Evolutionary conservation across 2,797 vertebrate species (phyloP), one percentile per base, ranked within the genome.

Genomic region (Dermochelys coriacea): DNA sequence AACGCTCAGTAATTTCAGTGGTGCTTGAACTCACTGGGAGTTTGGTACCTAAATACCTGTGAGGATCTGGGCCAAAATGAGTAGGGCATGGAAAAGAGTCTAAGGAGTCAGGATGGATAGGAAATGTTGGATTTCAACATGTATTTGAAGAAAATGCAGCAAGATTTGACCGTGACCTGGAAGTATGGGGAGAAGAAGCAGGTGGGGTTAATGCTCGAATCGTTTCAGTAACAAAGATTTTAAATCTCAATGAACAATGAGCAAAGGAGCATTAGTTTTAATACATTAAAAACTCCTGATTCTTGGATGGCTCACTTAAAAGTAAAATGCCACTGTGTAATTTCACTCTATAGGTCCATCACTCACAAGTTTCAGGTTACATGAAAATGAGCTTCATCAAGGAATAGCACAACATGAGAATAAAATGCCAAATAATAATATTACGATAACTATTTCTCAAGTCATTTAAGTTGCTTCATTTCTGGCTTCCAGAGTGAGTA

Each of bases 291-390:
- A 64, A 59, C 61, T 5, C 6, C 8, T 37, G 29, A 87, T 75
- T 5, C 5, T 16, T 54, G 27, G 2, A 1, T 87, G 81, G 3
- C 47, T 15, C 10, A 34, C 2, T 88, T 81, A 29, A 10, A 47
- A 25, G 37, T 0, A 0, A 45, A 74, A 84, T 1, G 41, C 3
- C 6, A 15, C 1, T 4, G 37, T 49, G 47, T 55, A 1, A 64
- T 15, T 52, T 74, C 25, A 27, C 59, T 77, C 3, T 1, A 15
- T 16, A 7, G 50, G 11, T 71, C 50, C 49, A 49, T 77, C 27
- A 74, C 5, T 5, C 61, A 14, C 25, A 6, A 21, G 25, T 86
- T 81, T 75, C 50, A 80, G 8, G 3, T 51, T 79, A 57, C 74
- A 15, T 19, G 23, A 75, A 68, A 12, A 75, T 90, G 89, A 49